A percentile compares a stretch with the other conserved stretches of the same genome.
phyloP scores from a whole-genome alignment of 2,113 vertebrate species.

The Acrocephalus kingi region DNA sequence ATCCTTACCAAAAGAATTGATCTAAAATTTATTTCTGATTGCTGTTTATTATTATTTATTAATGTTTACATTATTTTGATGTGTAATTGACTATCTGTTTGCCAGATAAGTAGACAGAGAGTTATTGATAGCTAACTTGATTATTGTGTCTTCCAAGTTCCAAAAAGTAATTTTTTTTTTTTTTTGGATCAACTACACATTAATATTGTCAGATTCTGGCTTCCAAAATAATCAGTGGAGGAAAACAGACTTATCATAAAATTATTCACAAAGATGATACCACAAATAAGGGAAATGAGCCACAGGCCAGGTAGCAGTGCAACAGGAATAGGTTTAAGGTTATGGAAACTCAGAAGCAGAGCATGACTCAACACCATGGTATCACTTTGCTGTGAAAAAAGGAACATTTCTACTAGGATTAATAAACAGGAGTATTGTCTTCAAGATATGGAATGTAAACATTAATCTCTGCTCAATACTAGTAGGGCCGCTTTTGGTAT shows the following conservation, averaged over 20 bases:
- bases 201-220: not conserved
- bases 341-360: not conserved
- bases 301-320: not conserved
- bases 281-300: not conserved
- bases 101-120: not conserved
- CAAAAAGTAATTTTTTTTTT: not conserved
- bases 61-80: not conserved
- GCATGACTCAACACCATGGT: not conserved
- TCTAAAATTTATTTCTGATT: conserved; percentile 1
- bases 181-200: not conserved
- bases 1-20: not conserved
- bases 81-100: not conserved
- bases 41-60: not conserved
- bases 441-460: not conserved
- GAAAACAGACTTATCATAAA: not conserved
- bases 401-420: not conserved
- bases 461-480: not conserved
- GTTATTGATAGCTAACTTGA: not conserved
- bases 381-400: not conserved
- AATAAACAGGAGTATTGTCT: not conserved
- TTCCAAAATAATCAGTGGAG: not conserved
- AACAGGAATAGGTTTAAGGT: not conserved
- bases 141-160: not conserved
- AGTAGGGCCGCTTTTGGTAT: not conserved
- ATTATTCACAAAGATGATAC: not conserved